Evolutionary conservation across 2,113 vertebrate species (phyloP), one percentile per base, ranked within the genome.

Genomic region (Phalacrocorax pelagicus): DNA sequence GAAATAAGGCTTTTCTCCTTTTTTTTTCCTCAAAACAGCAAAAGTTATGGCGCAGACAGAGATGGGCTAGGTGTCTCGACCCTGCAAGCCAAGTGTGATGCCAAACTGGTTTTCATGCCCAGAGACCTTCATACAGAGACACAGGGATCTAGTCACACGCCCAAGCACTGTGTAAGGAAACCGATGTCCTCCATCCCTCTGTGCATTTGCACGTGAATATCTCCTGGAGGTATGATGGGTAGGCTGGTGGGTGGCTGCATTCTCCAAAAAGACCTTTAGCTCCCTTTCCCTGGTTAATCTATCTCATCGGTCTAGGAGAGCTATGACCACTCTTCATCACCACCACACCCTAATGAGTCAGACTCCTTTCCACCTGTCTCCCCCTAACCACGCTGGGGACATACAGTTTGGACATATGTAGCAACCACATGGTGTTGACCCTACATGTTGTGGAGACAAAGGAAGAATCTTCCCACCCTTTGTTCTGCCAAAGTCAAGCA

Each of bases 201-300:
- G 8, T 8, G 15, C 26, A 17, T 55, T 34, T 67, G 54, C 81
- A 44, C 11, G 36, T 46, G 54, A 78, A 30, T 5, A 9, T 19
- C 12, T 40, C 36, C 59, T 62, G 30, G 29, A 66, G 57, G 1
- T 27, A 30, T 0, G 0, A 1, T 20, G 52, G 13, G 16, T 6
- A 67, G 34, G 4, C 7, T 34, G 12, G 7, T 49, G 27, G 23
- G 75, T 16, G 54, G 21, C 16, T 83, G 32, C 12, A 27, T 38
- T 59, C n/a, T 66, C 38, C 47, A 47, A 55, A 67, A 72, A 3
- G 1, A 9, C 7, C 11, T 49, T 10, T 16, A 77, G 12, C 6
- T 57, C 6, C 21, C 8, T 83, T 59, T 42, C 4, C 30, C 23
- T 52, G 23, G 12, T 58, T 29, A 57, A 57, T 70, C 55, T 46